phyloP scores from a whole-genome alignment of 2,113 vertebrate genomes.

The Catagonus wagneri region DNA sequence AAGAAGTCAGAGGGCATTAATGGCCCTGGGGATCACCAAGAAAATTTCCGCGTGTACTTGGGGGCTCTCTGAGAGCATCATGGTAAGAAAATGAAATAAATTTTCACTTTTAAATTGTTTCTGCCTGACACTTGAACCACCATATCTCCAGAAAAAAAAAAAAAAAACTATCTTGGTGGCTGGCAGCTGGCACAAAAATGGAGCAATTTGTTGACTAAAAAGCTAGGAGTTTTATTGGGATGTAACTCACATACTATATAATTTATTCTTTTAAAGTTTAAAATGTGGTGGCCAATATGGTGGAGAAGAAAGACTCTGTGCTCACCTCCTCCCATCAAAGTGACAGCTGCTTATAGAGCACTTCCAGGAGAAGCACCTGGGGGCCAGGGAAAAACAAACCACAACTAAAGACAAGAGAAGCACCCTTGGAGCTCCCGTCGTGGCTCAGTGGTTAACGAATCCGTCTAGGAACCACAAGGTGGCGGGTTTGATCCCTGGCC shows the following conservation, averaged over 20 bases:
- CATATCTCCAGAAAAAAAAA: not conserved
- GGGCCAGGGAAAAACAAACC: too few species aligned
- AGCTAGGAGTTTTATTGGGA: not conserved
- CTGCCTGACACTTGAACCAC: not conserved
- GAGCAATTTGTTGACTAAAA: too few species aligned
- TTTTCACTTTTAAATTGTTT: not conserved
- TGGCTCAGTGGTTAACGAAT: too few species aligned
- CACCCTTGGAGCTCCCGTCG: too few species aligned
- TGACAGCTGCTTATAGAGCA: too few species aligned
- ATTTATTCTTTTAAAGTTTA: not conserved
- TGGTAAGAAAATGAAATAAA: not conserved
- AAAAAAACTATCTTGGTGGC: not conserved
- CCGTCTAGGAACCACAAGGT: too few species aligned
- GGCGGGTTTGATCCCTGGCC: too few species aligned
- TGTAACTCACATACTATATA: not conserved
- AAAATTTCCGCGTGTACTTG: not conserved
- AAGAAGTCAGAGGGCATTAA: not conserved
- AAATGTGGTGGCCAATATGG: not conserved
- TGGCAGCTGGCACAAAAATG: not conserved
- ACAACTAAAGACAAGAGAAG: too few species aligned
- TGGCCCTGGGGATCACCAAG: not conserved
- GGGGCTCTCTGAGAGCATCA: fast-evolving
- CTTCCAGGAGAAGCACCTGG: too few species aligned
- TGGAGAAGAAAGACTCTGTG: too few species aligned
- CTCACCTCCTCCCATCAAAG: too few species aligned